These are phyloP conservation scores for Metallyticus violacea DNA, from an alignment of 2,888 invertebrate species.

Conservation along the genomic window DNA sequence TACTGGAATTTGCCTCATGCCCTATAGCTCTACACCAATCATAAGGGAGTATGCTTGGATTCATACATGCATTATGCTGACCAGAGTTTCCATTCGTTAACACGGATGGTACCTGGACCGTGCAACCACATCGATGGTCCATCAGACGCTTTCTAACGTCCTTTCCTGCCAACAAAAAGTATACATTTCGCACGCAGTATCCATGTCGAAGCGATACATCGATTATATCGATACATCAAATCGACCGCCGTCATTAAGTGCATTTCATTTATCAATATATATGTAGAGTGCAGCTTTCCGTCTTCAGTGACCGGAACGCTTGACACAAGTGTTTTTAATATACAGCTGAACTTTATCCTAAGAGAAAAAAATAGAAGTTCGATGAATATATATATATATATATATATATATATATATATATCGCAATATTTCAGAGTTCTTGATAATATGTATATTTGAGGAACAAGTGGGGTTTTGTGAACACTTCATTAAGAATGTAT, in stretches of 20 bases:
- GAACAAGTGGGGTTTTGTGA: neutral
- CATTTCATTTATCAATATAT: neutral
- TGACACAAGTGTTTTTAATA: too few species aligned
- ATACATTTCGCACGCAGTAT: neutral
- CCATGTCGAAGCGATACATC: neutral
- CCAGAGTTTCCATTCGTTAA: too few species aligned
- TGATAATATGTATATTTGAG: neutral
- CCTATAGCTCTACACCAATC: too few species aligned
- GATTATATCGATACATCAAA: neutral
- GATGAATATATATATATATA: neutral
- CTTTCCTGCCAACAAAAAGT: neutral
- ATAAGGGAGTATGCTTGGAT: too few species aligned
- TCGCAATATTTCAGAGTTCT: neutral
- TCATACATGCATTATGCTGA: too few species aligned
- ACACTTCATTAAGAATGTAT: neutral
- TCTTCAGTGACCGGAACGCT: neutral
- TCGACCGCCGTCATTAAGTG: too few species aligned
- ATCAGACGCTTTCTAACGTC: neutral
- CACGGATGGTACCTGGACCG: too few species aligned
- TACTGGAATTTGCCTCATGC: too few species aligned
- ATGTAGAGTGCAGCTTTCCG: neutral
- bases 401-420: too few species aligned
- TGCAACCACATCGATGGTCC: too few species aligned
- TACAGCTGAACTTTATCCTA: neutral
- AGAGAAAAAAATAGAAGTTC: neutral